phyloP scores from a whole-genome alignment of 2,888 invertebrate genomes.

The Leptinotarsa tumamoca region DNA sequence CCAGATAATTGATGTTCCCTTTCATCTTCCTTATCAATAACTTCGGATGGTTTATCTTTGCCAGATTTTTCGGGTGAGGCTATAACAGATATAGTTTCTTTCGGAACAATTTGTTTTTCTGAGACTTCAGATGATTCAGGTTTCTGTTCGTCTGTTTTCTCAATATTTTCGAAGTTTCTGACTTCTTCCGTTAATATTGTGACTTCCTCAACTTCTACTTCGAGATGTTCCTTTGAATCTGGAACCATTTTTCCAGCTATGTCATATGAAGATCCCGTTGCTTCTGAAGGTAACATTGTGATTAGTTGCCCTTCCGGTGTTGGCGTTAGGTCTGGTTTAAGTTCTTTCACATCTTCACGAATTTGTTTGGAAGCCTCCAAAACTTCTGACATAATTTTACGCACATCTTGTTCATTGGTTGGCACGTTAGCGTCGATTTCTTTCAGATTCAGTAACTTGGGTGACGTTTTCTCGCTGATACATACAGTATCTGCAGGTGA shows the following conservation, averaged over 20 bases:
- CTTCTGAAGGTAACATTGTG: conserved; percentile 57
- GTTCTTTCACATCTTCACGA: conserved; percentile 67
- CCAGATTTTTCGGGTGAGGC: no score
- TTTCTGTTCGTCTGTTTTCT: no score
- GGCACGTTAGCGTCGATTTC: conserved; percentile 41
- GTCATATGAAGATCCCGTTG: conserved; percentile 53
- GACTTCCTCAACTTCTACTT: no score
- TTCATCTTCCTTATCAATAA: background rate
- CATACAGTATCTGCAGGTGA: conserved; percentile 28
- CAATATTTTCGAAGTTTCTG: no score
- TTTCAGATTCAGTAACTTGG: conserved; percentile 43
- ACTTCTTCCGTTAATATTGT: no score
- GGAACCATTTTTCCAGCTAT: conserved; percentile 18
- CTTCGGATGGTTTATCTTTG: no score
- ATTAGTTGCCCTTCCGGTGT: conserved; percentile 66
- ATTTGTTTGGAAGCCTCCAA: conserved; percentile 68
- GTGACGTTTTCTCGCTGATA: conserved; percentile 39
- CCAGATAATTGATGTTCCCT: background rate
- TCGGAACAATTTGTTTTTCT: no score
- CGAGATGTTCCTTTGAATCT: no score
- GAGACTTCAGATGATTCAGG: no score
- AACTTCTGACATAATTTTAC: conserved; percentile 66
- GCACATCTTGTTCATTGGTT: conserved; percentile 58
- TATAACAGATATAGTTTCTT: no score
- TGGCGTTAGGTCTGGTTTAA: conserved; percentile 69